Conservation (phyloP, 2,113 vertebrate genomes). For the Arothron firmamentum region DNA sequence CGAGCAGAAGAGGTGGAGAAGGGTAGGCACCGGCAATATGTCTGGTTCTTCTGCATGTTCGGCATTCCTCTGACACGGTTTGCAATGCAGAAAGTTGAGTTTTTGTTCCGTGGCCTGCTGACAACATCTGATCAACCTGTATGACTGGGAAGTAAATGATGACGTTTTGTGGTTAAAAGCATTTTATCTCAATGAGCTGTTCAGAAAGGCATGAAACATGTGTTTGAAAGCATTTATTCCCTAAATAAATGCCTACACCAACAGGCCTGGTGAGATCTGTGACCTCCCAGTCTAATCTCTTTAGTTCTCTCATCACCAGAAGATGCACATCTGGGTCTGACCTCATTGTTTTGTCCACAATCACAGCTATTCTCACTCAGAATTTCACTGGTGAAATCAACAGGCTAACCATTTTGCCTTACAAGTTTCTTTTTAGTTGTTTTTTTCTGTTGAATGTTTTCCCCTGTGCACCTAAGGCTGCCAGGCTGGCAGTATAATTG, state of each 20-base stretch:
- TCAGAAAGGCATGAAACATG: conserved; percentile 21
- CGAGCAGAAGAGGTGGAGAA: conserved; percentile 20
- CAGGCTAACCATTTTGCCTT: conserved; percentile 4
- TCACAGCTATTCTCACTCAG: conserved; percentile 37
- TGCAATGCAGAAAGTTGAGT: conserved; percentile 45
- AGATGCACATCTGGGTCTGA: conserved; percentile 81
- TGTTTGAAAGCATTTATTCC: conserved; percentile 35
- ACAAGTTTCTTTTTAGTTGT: neutral
- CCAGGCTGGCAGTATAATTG: conserved; percentile 54
- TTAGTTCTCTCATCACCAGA: conserved; percentile 76
- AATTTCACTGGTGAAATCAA: conserved; percentile 5
- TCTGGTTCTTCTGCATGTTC: conserved; percentile 65
- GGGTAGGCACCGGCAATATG: conserved; percentile 21
- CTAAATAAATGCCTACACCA: conserved; percentile 41
- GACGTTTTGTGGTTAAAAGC: too few relatives aligned
- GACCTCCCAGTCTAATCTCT: conserved; percentile 70
- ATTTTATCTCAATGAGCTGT: neutral
- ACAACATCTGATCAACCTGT: neutral
- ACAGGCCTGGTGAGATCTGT: conserved; percentile 65
- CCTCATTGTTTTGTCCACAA: conserved; percentile 72
- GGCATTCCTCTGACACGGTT: conserved; percentile 48
- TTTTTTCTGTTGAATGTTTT: neutral
- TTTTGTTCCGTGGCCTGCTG: neutral
- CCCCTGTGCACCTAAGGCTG: neutral
- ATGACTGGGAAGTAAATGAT: too few relatives aligned